phyloP scores from a whole-genome alignment of 1,140 invertebrate genomes.

The Brachionus plicatilis region DNA sequence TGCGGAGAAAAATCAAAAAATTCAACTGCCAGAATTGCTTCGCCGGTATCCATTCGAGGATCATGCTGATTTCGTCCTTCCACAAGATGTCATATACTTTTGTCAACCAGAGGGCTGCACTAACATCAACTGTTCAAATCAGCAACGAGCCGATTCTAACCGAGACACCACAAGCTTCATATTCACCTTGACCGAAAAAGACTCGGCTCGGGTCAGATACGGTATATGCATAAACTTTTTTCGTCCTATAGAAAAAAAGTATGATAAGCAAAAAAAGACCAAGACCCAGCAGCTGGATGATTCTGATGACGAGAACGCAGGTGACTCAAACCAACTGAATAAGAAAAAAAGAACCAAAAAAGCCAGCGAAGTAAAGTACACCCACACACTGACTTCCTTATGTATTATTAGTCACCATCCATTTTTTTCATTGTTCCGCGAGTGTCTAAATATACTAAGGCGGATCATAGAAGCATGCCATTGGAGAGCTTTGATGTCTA shows the following conservation, averaged over 20 bases:
- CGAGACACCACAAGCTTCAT: constrained; percentile 92
- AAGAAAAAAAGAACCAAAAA: constrained; percentile 41
- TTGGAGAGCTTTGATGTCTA: constrained; percentile 78
- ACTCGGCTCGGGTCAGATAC: constrained; percentile 72
- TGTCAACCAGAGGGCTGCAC: constrained; percentile 97
- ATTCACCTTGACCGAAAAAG: constrained; percentile 97
- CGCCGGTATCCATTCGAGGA: constrained; percentile 91
- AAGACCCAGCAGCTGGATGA: background rate
- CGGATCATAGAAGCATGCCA: constrained; percentile 91
- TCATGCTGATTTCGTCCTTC: constrained; percentile 88
- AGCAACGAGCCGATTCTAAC: constrained; percentile 61
- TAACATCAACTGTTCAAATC: constrained; percentile 67
- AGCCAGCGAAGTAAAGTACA: constrained; percentile 45
- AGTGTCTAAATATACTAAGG: constrained; percentile 89
- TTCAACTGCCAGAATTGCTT: constrained; percentile 54
- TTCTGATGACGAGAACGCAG: background rate
- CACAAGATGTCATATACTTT: constrained; percentile 96
- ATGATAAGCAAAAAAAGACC: constrained; percentile 43
- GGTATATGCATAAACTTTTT: constrained; percentile 98
- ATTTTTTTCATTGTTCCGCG: constrained; percentile 93
- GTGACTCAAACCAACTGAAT: background rate
- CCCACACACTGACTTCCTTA: constrained; percentile 82
- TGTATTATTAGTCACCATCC: constrained; percentile 98
- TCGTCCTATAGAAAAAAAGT: constrained; percentile 49
- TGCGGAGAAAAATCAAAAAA: constrained; percentile 43